Evolutionary conservation across 2,888 invertebrate species (phyloP).

Genomic region (Biston stratarius): DNA sequence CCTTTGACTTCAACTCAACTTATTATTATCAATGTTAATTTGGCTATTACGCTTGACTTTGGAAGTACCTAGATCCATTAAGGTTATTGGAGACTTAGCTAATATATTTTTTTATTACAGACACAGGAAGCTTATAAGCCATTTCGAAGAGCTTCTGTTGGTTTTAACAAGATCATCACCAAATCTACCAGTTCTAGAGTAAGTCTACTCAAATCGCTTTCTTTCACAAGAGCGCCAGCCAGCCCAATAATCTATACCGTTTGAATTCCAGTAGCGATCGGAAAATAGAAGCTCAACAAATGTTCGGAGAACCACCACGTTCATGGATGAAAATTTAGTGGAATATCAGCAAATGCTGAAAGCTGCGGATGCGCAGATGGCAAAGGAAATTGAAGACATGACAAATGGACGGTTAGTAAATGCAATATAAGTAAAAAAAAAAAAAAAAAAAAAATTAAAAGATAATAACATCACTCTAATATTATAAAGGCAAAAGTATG

Average conservation of each 20-base stretch:
- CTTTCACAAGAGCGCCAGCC: conserved; percentile 30
- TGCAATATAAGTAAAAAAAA: not conserved
- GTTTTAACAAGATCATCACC: conserved; percentile 77
- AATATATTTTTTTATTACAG: conserved; percentile 56
- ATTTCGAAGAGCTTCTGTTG: conserved; percentile 77
- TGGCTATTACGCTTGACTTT: no score
- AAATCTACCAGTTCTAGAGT: conserved; percentile 68
- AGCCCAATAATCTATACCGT: conserved; percentile 51
- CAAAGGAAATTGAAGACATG: conserved; percentile 93
- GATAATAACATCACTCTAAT: no score
- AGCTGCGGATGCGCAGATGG: conserved; percentile 92
- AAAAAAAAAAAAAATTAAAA: no score
- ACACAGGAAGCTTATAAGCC: conserved; percentile 70
- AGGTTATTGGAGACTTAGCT: not conserved
- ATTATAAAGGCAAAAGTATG: no score
- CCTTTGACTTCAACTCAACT: no score
- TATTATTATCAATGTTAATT: not conserved
- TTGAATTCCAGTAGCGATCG: conserved; percentile 81
- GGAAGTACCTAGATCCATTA: not conserved
- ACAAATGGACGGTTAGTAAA: conserved; percentile 89
- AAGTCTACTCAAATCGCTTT: conserved; percentile 53
- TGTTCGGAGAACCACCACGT: conserved; percentile 85
- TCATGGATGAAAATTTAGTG: conserved; percentile 89
- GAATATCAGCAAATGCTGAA: conserved; percentile 89
- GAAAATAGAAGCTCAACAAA: conserved; percentile 71